Evolutionary conservation across 2,888 invertebrate species (phyloP).

Genomic region (Hypselothyrea guttata): DNA sequence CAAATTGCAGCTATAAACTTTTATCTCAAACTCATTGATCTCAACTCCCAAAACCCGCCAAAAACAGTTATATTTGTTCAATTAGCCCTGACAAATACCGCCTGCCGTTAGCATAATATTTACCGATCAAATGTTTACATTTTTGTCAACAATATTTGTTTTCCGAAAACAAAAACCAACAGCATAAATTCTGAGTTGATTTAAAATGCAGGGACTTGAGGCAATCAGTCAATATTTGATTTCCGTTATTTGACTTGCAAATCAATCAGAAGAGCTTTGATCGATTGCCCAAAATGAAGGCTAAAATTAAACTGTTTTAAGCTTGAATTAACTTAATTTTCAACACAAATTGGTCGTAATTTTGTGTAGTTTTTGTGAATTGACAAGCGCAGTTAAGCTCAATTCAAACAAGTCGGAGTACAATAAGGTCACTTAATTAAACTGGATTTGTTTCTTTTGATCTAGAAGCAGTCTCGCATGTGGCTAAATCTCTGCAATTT

Average conservation of each 20-base stretch:
- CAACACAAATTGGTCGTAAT: background rate
- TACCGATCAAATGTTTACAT: constrained; percentile 28
- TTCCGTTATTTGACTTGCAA: constrained; percentile 41
- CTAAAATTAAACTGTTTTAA: background rate
- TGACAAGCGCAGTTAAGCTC: constrained; percentile 1
- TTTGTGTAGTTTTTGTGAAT: background rate
- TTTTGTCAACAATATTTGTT: constrained; percentile 2
- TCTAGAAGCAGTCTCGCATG: constrained; percentile 55
- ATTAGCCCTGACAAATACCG: constrained; percentile 14
- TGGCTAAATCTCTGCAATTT: constrained; percentile 10
- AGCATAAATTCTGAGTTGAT: constrained; percentile 14
- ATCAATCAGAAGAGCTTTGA: constrained; percentile 21
- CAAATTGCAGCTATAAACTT: too few relatives aligned
- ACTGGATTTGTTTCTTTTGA: constrained; percentile 22
- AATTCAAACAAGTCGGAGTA: constrained; percentile 9
- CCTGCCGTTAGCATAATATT: constrained; percentile 28
- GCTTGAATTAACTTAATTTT: constrained; percentile 5
- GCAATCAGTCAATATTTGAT: constrained; percentile 32
- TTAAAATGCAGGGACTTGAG: background rate
- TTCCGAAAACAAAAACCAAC: too few relatives aligned
- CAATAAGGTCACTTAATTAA: constrained; percentile 37
- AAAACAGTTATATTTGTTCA: constrained; percentile 9
- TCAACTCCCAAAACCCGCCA: too few relatives aligned
- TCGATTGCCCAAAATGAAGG: constrained; percentile 29
- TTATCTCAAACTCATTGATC: too few relatives aligned